Conservation (phyloP, 2,888 invertebrate genomes). For the Dryadula phaetusa region DNA sequence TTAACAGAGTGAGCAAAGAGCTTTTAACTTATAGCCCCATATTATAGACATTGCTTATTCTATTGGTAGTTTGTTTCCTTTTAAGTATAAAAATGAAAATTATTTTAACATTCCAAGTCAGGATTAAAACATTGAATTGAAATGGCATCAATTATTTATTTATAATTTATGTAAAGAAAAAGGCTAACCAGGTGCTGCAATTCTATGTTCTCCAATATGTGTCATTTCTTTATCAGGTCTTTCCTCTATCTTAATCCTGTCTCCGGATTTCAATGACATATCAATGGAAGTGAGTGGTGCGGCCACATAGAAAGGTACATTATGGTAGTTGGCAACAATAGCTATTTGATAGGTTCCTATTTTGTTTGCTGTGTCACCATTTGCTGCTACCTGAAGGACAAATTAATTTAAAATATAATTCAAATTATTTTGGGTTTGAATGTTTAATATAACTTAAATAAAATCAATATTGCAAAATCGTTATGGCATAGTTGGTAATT, state of each 20-base stretch:
- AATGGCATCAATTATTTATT: too few relatives aligned
- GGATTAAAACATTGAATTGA: too few relatives aligned
- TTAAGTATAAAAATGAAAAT: too few relatives aligned
- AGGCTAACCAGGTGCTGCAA: slow-evolving; percentile 92
- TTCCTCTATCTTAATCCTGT: slow-evolving; percentile 96
- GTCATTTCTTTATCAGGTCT: slow-evolving; percentile 96
- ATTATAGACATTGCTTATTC: too few relatives aligned
- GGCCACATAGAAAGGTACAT: slow-evolving; percentile 97
- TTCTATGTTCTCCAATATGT: slow-evolving; percentile 92
- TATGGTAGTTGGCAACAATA: slow-evolving; percentile 94
- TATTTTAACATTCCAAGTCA: too few relatives aligned
- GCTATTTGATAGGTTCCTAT: slow-evolving; percentile 99
- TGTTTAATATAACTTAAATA: too few relatives aligned
- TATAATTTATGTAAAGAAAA: background rate
- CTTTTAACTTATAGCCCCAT: too few relatives aligned
- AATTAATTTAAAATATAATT: background rate
- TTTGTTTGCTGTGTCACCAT: slow-evolving; percentile 99
- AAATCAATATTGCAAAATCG: too few relatives aligned
- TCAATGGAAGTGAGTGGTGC: slow-evolving; percentile 97
- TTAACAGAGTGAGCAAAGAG: too few relatives aligned
- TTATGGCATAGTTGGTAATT: too few relatives aligned
- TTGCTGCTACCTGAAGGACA: slow-evolving; percentile 89
- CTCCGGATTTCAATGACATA: slow-evolving; percentile 89
- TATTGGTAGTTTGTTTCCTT: too few relatives aligned
- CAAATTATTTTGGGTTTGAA: too few relatives aligned